Evolutionary conservation across 2,888 invertebrate species (phyloP).

Genomic region (Prosopocoilus inquinatus): DNA sequence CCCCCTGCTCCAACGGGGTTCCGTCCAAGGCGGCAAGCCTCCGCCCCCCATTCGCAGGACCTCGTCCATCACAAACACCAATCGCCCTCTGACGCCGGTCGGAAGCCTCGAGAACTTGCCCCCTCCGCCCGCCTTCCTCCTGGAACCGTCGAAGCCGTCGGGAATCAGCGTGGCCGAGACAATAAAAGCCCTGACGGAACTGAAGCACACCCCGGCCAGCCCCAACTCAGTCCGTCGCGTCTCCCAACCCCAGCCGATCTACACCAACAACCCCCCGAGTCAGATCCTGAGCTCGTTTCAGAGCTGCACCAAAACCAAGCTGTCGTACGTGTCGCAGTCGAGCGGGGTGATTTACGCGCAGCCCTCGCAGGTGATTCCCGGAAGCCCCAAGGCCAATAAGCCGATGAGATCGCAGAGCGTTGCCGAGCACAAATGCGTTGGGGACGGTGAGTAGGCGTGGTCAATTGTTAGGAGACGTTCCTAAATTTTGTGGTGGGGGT

Average conservation of each 20-base stretch:
- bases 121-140: slow-evolving; percentile 75
- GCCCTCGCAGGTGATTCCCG: slow-evolving; percentile 52
- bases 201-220: slow-evolving; percentile 84
- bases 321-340: slow-evolving; percentile 47
- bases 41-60: slow-evolving; percentile 83
- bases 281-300: slow-evolving; percentile 48
- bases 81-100: slow-evolving; percentile 41
- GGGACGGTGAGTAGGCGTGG: slow-evolving; percentile 50
- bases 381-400: slow-evolving; percentile 55
- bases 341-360: slow-evolving; percentile 55
- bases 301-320: slow-evolving; percentile 37
- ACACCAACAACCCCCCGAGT: slow-evolving; percentile 29
- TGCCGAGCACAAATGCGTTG: slow-evolving; percentile 54
- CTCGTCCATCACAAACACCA: slow-evolving; percentile 60
- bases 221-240: slow-evolving; percentile 69
- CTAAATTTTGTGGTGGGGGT: slow-evolving; percentile 13
- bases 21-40: slow-evolving; percentile 64
- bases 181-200: slow-evolving; percentile 79
- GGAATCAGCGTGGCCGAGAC: slow-evolving; percentile 79
- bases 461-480: not conserved
- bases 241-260: slow-evolving; percentile 34
- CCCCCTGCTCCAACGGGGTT: slow-evolving; percentile 56
- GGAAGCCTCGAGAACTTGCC: slow-evolving; percentile 60
- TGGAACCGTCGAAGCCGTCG: slow-evolving; percentile 52
- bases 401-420: slow-evolving; percentile 60